Percentiles rank a stretch among this genome's conserved stretches.
Conservation (phyloP, 1,140 invertebrate genomes). For the Coelopa frigida region DNA sequence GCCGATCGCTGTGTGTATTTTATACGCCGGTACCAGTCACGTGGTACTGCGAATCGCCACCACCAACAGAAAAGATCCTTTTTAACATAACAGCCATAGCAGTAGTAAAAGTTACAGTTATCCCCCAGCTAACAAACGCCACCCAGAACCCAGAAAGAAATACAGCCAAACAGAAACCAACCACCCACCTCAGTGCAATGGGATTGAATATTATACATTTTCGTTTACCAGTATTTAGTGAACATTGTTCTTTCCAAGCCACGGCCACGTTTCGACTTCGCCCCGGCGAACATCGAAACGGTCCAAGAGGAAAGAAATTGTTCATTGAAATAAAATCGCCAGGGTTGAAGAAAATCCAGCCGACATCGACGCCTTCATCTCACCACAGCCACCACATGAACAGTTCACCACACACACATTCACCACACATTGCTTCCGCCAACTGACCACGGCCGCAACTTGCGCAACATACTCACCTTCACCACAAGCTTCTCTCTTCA, state of each 20-base stretch:
- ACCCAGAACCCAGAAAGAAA: constrained; percentile 22
- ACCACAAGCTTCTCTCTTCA: too few relatives aligned
- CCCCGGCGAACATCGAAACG: background rate
- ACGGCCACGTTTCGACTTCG: background rate
- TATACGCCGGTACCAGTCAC: background rate
- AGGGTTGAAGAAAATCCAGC: too few relatives aligned
- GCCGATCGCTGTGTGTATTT: background rate
- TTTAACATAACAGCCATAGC: too few relatives aligned
- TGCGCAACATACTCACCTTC: too few relatives aligned
- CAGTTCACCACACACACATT: too few relatives aligned
- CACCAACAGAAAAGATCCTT: too few relatives aligned
- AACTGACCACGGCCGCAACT: too few relatives aligned
- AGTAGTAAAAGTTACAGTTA: too few relatives aligned
- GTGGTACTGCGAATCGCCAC: too few relatives aligned
- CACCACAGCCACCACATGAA: too few relatives aligned
- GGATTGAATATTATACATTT: constrained; percentile 48
- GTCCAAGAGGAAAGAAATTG: constrained; percentile 11
- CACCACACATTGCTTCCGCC: too few relatives aligned
- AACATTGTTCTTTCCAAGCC: constrained; percentile 39
- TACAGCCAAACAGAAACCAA: constrained; percentile 13
- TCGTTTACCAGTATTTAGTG: constrained; percentile 47
- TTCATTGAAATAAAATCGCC: constrained; percentile 16
- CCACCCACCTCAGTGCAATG: constrained; percentile 19
- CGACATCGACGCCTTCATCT: too few relatives aligned
- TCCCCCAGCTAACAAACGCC: constrained; percentile 14